Conservation (phyloP, 2,113 vertebrate genomes). For the Trogon surrucura region DNA sequence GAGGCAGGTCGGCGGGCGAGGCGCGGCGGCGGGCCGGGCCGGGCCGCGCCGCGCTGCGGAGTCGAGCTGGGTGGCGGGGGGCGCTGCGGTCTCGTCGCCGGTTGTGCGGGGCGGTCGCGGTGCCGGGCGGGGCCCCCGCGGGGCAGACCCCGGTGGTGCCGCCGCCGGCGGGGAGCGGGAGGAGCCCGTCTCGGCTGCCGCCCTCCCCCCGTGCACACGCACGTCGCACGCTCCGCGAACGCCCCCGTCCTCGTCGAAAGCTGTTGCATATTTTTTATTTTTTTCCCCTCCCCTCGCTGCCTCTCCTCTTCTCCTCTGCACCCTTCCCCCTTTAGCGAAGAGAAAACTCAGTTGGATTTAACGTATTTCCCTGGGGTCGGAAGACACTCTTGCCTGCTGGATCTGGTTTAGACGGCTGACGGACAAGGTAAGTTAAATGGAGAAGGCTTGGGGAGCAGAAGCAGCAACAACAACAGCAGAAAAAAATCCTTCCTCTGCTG, state of each 20-base stretch:
- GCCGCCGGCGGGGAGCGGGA: neutral
- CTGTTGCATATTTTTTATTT: neutral
- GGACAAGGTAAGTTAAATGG: slow-evolving; percentile 37
- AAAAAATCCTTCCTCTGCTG: neutral
- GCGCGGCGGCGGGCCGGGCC: too few species aligned
- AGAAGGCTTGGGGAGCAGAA: neutral
- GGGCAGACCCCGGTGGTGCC: neutral
- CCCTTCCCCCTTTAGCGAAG: neutral
- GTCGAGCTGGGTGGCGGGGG: too few species aligned
- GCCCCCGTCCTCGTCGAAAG: neutral
- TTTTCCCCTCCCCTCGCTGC: too few species aligned
- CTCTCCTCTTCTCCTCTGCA: neutral
- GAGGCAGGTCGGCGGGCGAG: too few species aligned
- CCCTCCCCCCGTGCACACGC: neutral
- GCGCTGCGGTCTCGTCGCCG: too few species aligned
- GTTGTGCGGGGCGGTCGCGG: neutral
- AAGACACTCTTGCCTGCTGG: neutral
- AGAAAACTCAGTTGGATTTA: slow-evolving; percentile 26
- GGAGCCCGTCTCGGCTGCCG: neutral
- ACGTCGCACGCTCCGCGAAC: neutral
- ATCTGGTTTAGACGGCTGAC: neutral
- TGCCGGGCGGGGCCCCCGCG: neutral
- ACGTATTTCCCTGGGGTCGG: neutral
- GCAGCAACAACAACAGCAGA: neutral
- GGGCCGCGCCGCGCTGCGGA: too few species aligned